These are phyloP conservation scores for Plebejus melissa DNA, from an alignment of 2,888 invertebrate species.

Conservation along the genomic window DNA sequence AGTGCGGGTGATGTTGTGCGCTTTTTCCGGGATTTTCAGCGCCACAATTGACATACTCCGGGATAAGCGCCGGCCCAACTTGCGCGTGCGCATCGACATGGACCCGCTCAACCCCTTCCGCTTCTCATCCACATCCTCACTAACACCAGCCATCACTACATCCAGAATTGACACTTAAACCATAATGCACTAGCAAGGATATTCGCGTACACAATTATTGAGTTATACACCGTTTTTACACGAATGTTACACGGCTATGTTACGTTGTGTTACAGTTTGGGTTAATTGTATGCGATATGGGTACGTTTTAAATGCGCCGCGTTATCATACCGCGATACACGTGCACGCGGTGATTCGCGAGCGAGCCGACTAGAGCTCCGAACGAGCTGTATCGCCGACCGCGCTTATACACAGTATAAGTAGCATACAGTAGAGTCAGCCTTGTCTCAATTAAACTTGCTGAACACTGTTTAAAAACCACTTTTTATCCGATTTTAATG, in stretches of 20 bases:
- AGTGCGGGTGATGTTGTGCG: constrained; percentile 79
- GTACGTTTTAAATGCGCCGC: constrained; percentile 58
- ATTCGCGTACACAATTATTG: background rate
- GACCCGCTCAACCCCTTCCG: constrained; percentile 68
- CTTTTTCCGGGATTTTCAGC: constrained; percentile 77
- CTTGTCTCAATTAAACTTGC: background rate
- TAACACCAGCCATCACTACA: constrained; percentile 63
- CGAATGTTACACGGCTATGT: background rate
- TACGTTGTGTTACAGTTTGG: background rate
- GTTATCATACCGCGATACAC: constrained; percentile 60
- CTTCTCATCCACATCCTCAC: constrained; percentile 57
- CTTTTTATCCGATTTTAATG: no score
- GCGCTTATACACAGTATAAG: constrained; percentile 3
- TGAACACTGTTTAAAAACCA: background rate
- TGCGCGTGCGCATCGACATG: constrained; percentile 71
- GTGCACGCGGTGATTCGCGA: constrained; percentile 64
- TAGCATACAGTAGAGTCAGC: background rate
- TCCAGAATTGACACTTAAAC: constrained; percentile 44
- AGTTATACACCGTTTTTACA: background rate
- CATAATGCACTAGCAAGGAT: constrained; percentile 40
- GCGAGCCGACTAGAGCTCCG: constrained; percentile 52
- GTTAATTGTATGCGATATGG: background rate
- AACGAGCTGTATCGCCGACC: constrained; percentile 18
- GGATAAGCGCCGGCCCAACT: constrained; percentile 73
- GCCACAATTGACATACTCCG: constrained; percentile 78